Conservation (phyloP, 2,113 vertebrate genomes). For the Catharus minimus region DNA sequence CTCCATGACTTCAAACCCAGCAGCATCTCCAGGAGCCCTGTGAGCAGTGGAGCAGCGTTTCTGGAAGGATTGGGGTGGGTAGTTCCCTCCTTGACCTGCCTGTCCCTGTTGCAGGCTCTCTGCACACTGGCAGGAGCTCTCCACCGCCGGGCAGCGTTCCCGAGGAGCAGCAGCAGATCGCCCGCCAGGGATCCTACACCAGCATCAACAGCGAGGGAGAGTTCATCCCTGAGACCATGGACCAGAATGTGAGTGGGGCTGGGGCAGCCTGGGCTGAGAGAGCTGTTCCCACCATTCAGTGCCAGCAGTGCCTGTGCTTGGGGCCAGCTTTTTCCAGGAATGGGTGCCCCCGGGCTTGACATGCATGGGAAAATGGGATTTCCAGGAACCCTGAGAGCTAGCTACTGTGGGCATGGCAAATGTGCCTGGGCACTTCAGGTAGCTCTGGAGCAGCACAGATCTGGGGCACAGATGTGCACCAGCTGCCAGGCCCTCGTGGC, state of each 20-base stretch:
- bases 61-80: neutral
- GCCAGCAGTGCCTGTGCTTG: fast-evolving
- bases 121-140: conserved; percentile 88
- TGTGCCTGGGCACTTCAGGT: neutral
- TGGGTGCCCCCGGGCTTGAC: neutral
- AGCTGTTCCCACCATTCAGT: fast-evolving
- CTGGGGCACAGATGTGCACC: fast-evolving
- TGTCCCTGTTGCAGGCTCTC: conserved; percentile 78
- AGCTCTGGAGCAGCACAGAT: neutral
- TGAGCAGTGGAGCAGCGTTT: fast-evolving
- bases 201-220: conserved; percentile 93
- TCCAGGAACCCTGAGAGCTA: neutral
- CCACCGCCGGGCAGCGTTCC: conserved; percentile 89
- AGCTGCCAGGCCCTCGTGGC: neutral
- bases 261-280: fast-evolving
- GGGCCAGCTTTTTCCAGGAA: neutral
- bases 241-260: conserved; percentile 78
- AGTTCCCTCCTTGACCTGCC: neutral
- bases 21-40: neutral
- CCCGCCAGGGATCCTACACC: conserved; percentile 90
- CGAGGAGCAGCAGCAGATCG: conserved; percentile 91
- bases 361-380: neutral
- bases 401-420: neutral
- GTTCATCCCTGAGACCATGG: conserved; percentile 87
- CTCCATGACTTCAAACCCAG: neutral